Evolutionary conservation across 2,888 invertebrate species (phyloP).

Genomic region (Philhelius pedissequus): DNA sequence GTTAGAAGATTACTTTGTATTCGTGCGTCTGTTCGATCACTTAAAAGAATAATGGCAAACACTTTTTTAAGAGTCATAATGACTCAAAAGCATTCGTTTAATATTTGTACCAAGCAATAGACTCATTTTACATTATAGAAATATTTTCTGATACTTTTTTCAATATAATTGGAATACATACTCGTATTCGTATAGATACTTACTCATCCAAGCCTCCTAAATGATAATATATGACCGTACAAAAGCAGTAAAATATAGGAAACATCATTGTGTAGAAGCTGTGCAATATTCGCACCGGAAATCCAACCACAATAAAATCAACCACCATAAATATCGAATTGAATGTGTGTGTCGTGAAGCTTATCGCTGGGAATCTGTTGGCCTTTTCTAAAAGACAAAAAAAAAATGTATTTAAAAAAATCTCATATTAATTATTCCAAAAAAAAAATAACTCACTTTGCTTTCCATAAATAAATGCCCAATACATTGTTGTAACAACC

Average conservation of each 20-base stretch:
- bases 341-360: conserved; percentile 86
- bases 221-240: conserved; percentile 82
- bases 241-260: conserved; percentile 81
- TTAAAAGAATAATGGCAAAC: too few relatives aligned
- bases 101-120: background rate
- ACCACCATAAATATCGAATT: conserved; percentile 87
- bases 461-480: conserved; percentile 80
- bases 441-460: conserved; percentile 73
- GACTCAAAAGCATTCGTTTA: too few relatives aligned
- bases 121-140: too few relatives aligned
- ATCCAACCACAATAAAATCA: conserved; percentile 85
- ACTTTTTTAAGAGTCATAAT: too few relatives aligned
- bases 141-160: background rate
- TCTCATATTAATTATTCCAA: background rate
- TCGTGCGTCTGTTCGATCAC: too few relatives aligned
- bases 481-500: conserved; percentile 87
- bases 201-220: conserved; percentile 83
- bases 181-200: conserved; percentile 71
- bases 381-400: conserved; percentile 80
- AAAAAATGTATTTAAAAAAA: background rate
- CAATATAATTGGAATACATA: background rate
- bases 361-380: conserved; percentile 82
- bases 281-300: conserved; percentile 85
- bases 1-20: too few relatives aligned
- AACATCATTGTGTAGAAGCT: conserved; percentile 83